Evolutionary conservation across 2,888 invertebrate species (phyloP), one percentile per base, ranked within the genome.

Genomic region (Pristionchus entomophagus): DNA sequence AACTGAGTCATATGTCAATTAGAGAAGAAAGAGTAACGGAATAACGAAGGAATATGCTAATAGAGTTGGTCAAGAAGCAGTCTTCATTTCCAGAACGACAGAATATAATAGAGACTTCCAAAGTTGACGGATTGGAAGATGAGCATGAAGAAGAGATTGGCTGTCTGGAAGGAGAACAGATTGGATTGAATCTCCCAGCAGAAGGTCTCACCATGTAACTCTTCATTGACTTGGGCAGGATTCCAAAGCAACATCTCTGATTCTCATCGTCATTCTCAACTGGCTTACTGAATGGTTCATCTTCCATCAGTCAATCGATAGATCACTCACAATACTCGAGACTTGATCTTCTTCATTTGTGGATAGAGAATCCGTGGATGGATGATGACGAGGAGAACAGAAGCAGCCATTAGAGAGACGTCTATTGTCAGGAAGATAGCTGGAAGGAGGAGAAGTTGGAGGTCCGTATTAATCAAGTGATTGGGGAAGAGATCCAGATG

Each of bases 81-180:
- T 35, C 65, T 45, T 59, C 41, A 77, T 29, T 49, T 77, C 85
- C 85, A 85, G 85, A 53, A 85, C 0, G 73, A 73, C 0, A 85
- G 56, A 77, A 85, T 53, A 41, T 85, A 85, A 19, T 45, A 77
- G 77, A 85, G 85, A 77, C 56, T 85, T 4, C 62, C 85, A 17
- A 85, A n/a, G 56, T 85, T 85, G 8, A 85, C 17, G 26, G 53
- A 41, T 56, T 85, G 85, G 41, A 85, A 85, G 8, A 77, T 29
- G 41, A 85, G 29, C 73, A 85, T 73, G 77, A 85, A 85, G 38
- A 85, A 77, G 26, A 85, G 38, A 77, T 85, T 73, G 8, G 85
- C 73, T n/a, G 85, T 45, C 35, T 77, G 73, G 5, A 53, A 85
- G 32, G 35, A 22, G 0, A 5, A 5, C 1, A 4, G n/a, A 45